Conservation (phyloP, 2,113 vertebrate species). For the Myrmecobius fasciatus region DNA sequence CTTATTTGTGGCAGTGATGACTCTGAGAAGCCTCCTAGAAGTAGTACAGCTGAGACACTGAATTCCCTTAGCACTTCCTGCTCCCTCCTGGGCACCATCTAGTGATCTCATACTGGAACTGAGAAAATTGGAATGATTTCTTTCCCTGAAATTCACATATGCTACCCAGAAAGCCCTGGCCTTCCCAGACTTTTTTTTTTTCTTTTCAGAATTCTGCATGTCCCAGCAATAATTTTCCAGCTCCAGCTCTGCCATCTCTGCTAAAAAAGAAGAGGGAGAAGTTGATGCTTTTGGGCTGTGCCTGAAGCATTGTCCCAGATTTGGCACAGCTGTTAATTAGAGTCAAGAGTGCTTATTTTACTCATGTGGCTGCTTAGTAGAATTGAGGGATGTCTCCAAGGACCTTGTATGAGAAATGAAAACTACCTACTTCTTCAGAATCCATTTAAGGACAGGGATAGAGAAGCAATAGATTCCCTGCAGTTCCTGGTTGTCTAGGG, state of each 20-base stretch:
- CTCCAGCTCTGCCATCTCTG: conserved; percentile 43
- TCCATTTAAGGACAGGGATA: conserved; percentile 50
- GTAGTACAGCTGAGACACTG: conserved; percentile 51
- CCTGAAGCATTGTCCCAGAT: conserved; percentile 79
- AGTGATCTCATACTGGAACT: conserved; percentile 7
- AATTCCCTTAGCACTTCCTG: conserved; percentile 16
- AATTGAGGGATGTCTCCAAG: conserved; percentile 75
- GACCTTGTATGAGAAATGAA: conserved; percentile 76
- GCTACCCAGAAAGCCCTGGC: conserved; percentile 14
- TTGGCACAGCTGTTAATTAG: conserved; percentile 82
- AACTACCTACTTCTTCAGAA: conserved; percentile 75
- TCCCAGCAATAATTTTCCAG: conserved; percentile 47
- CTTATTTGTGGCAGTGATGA: conserved; percentile 71
- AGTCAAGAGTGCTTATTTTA: conserved; percentile 78
- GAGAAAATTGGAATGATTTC: conserved; percentile 28
- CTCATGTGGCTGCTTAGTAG: conserved; percentile 80
- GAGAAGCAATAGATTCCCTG: conserved; percentile 72
- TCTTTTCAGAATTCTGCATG: conserved; percentile 35
- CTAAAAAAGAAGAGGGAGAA: conserved; percentile 65
- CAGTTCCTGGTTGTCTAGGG: conserved; percentile 58
- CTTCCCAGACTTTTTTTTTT: conserved; percentile 42
- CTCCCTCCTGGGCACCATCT: conserved; percentile 10
- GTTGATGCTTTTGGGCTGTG: conserved; percentile 72
- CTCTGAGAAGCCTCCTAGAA: conserved; percentile 71
- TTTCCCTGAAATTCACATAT: conserved; percentile 46